phyloP scores from a whole-genome alignment of 2,888 invertebrate genomes.

The Megastigmus dorsalis region DNA sequence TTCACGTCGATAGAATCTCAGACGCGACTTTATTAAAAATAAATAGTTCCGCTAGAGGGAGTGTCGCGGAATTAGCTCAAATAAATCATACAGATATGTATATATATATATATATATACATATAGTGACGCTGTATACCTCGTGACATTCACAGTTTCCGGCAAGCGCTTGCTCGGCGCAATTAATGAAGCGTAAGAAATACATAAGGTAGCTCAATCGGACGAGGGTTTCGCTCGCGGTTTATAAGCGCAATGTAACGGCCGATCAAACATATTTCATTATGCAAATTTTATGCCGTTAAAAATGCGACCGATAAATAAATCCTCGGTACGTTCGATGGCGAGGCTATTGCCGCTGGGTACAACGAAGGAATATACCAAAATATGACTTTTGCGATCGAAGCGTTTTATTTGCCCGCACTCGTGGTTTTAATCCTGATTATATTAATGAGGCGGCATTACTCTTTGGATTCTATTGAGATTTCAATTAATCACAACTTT shows the following conservation, averaged over 20 bases:
- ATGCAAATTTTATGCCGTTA: constrained; percentile 34
- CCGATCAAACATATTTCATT: constrained; percentile 19
- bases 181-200: constrained; percentile 36
- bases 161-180: background rate
- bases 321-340: too few species aligned
- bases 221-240: background rate
- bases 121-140: background rate
- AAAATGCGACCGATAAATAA: constrained; percentile 9
- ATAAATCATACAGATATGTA: constrained; percentile 38
- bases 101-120: too few species aligned
- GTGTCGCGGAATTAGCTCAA: background rate
- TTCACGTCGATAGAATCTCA: too few species aligned
- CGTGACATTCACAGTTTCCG: constrained; percentile 19
- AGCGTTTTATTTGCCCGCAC: too few species aligned
- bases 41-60: background rate
- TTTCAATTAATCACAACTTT: constrained; percentile 36
- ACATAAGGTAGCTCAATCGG: constrained; percentile 20
- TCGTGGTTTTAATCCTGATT: constrained; percentile 25
- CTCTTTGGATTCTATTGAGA: constrained; percentile 23
- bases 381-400: constrained; percentile 2
- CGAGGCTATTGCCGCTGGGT: too few species aligned
- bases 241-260: too few species aligned
- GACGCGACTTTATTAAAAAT: too few species aligned
- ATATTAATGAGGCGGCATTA: constrained; percentile 33
- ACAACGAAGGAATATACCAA: too few species aligned